Percentiles rank a stretch among this genome's conserved stretches.
phyloP scores from a whole-genome alignment of 2,797 vertebrate species.

The Girardinus metallicus region DNA sequence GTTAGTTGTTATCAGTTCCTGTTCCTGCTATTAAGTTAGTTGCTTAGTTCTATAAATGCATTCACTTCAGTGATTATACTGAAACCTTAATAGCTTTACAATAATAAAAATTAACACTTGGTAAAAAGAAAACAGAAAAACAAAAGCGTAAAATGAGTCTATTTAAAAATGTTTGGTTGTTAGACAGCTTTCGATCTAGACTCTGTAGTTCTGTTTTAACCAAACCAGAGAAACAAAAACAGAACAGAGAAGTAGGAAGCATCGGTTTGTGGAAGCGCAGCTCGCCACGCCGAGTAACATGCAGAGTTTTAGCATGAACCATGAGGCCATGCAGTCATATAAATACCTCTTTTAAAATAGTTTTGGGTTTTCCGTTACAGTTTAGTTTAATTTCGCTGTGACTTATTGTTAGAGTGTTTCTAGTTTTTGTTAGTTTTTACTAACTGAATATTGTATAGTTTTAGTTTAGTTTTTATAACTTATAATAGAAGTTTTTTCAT shows the following conservation, averaged over 20 bases:
- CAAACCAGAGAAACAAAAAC: neutral
- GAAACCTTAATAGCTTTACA: neutral
- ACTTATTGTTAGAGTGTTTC: too few species aligned
- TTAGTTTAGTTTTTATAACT: too few species aligned
- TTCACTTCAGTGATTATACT: neutral
- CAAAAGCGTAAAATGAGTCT: neutral
- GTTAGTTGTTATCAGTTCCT: neutral
- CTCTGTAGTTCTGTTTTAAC: neutral
- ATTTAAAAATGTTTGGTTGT: neutral
- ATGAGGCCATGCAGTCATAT: neutral
- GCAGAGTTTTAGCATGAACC: neutral
- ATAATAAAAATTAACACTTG: neutral
- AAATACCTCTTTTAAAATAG: neutral
- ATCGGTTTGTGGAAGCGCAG: slow-evolving; percentile 2
- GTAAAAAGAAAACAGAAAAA: neutral
- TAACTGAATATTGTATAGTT: too few species aligned
- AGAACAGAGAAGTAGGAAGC: slow-evolving; percentile 37
- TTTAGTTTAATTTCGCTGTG: too few species aligned
- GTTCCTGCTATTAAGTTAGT: too few species aligned
- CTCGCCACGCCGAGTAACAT: neutral
- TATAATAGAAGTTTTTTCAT: too few species aligned
- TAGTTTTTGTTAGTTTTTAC: too few species aligned
- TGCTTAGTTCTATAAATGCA: neutral
- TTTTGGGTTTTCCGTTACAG: too few species aligned
- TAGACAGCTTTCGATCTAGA: neutral